Percentiles rank a stretch among this genome's conserved stretches.
Evolutionary conservation across 2,888 invertebrate genomes (phyloP).

Genomic region (Ecliptopera silaceata): DNA sequence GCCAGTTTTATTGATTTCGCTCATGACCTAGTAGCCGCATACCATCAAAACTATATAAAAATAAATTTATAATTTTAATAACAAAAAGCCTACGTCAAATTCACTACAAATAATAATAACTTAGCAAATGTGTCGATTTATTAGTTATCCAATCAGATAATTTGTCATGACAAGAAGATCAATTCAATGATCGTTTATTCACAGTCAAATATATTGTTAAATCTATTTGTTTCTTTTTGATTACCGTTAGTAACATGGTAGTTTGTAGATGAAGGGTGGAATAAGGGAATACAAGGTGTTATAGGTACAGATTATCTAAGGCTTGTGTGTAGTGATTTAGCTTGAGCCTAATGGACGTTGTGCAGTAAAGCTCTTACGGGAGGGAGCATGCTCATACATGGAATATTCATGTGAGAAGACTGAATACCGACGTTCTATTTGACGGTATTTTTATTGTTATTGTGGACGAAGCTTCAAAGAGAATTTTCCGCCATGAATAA

Average conservation of each 20-base stretch:
- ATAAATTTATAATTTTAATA: background rate
- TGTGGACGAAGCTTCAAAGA: conserved; percentile 12
- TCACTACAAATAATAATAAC: conserved; percentile 15
- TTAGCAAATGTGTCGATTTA: conserved; percentile 21
- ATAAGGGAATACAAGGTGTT: conserved; percentile 3
- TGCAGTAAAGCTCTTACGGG: conserved; percentile 34
- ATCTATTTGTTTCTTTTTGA: conserved; percentile 17
- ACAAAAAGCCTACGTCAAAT: background rate
- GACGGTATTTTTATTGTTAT: conserved; percentile 27
- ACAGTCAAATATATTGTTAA: conserved; percentile 27
- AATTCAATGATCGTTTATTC: conserved; percentile 22
- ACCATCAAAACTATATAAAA: background rate
- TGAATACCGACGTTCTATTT: conserved; percentile 28
- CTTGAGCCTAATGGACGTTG: conserved; percentile 36
- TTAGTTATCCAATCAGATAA: conserved; percentile 24
- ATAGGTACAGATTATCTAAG: conserved; percentile 30
- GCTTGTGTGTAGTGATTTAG: conserved; percentile 24
- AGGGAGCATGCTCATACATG: conserved; percentile 38
- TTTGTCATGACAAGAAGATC: conserved; percentile 31
- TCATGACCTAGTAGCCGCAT: conserved; percentile 17
- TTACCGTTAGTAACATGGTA: background rate
- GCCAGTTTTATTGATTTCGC: conserved; percentile 18
- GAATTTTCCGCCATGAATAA: conserved; percentile 16
- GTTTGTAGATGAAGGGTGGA: background rate
- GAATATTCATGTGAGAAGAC: conserved; percentile 39